Percentiles rank a stretch among this genome's conserved stretches.
These are phyloP conservation scores for Phaonia tiefii DNA, from an alignment of 2,888 invertebrate species.

Conservation along the genomic window DNA sequence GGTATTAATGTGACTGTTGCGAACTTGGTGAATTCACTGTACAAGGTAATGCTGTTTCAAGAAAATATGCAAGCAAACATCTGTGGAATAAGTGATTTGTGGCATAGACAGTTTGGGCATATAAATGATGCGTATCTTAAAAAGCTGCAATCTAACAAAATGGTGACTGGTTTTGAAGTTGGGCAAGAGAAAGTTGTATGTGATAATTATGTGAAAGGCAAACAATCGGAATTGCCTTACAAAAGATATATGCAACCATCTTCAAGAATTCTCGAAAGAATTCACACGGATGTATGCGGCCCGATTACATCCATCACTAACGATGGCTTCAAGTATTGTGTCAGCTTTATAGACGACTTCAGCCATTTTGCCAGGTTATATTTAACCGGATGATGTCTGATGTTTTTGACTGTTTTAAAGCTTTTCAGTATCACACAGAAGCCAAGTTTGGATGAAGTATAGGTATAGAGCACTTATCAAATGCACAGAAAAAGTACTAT, in stretches of 20 bases:
- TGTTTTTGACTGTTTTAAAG: constrained; percentile 53
- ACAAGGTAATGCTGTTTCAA: not conserved
- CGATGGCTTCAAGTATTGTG: not conserved
- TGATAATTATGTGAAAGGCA: constrained; percentile 1
- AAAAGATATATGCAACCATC: constrained; percentile 29
- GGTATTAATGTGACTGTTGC: not conserved
- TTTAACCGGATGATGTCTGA: constrained; percentile 49
- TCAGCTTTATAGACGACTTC: not conserved
- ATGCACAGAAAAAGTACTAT: constrained; percentile 50
- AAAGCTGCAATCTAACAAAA: not conserved
- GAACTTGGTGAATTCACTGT: not conserved
- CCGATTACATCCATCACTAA: constrained; percentile 43
- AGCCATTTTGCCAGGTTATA: constrained; percentile 13
- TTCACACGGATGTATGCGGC: constrained; percentile 50
- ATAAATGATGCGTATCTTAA: constrained; percentile 16
- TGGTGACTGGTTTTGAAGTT: not conserved
- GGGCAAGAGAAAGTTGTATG: not conserved
- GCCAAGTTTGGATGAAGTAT: constrained; percentile 48
- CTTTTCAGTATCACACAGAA: constrained; percentile 39
- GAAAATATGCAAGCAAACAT: constrained; percentile 36
- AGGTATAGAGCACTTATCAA: constrained; percentile 38
- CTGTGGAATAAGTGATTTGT: constrained; percentile 42
- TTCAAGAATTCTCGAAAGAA: constrained; percentile 48
- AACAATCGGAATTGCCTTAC: constrained; percentile 22
- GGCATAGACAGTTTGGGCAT: constrained; percentile 49